Evolutionary conservation across 2,113 vertebrate species (phyloP).

Genomic region (Elgaria multicarinata): DNA sequence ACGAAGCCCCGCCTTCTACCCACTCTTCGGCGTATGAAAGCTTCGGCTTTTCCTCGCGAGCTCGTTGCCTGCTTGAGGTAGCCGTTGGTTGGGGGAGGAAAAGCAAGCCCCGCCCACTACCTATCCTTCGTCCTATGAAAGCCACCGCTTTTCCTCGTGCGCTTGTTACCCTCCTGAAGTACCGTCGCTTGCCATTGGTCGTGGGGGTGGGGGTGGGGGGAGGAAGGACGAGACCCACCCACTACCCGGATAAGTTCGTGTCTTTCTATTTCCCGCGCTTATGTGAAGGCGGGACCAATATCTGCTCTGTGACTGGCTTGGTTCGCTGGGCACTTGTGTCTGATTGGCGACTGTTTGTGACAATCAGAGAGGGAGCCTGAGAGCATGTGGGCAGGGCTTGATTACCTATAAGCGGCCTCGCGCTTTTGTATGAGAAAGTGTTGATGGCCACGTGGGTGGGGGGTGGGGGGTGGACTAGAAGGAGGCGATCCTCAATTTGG

Average conservation of each 20-base stretch:
- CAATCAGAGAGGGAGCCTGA: not conserved
- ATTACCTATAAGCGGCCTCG: too few species aligned
- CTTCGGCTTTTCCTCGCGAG: too few species aligned
- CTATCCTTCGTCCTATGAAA: not conserved
- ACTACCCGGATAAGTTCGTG: too few species aligned
- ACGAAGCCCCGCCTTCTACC: too few species aligned
- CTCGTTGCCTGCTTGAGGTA: not conserved
- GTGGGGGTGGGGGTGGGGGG: too few species aligned
- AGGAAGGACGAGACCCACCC: fast-evolving
- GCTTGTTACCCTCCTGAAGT: fast-evolving
- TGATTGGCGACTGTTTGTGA: not conserved
- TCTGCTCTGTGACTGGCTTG: not conserved
- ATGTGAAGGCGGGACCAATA: too few species aligned
- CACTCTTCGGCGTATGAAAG: too few species aligned
- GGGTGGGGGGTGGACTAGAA: too few species aligned
- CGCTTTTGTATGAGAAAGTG: too few species aligned
- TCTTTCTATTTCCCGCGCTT: not conserved
- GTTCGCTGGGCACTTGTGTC: not conserved
- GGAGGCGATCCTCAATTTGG: too few species aligned
- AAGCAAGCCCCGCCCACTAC: not conserved
- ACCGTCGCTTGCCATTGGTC: slow-evolving; percentile 38
- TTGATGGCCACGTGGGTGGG: too few species aligned
- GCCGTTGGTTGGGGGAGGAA: slow-evolving; percentile 22
- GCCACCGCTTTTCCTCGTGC: too few species aligned
- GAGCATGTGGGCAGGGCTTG: not conserved